phyloP scores from a whole-genome alignment of 2,113 vertebrate species.

The Cyanistes caeruleus region DNA sequence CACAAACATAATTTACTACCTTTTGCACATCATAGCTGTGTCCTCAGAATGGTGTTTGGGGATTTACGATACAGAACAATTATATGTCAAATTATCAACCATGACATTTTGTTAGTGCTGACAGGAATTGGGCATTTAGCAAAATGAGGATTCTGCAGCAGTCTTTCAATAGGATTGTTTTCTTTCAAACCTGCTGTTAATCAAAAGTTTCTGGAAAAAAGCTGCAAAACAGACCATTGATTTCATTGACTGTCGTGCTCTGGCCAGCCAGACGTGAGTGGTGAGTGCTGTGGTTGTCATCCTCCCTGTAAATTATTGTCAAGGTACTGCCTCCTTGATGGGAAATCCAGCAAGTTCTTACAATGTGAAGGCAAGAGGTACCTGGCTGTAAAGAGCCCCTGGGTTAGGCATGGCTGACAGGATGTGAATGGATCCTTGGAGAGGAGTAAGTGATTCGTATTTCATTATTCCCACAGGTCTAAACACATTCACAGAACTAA shows the following conservation, averaged over 20 bases:
- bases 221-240: background rate
- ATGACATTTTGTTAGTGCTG: background rate
- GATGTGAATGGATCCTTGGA: background rate
- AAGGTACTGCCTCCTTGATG: background rate
- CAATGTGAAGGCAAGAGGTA: background rate
- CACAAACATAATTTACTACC: constrained; percentile 4
- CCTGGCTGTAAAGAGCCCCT: background rate
- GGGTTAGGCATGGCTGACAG: background rate
- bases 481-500: rapidly evolving
- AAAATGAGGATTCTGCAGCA: background rate
- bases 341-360: background rate
- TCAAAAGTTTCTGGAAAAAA: background rate
- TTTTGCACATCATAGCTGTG: background rate
- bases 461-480: background rate
- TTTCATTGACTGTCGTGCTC: background rate
- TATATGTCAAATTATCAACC: background rate
- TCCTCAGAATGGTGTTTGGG: background rate
- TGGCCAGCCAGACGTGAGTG: background rate
- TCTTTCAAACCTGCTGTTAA: background rate
- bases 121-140: background rate
- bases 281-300: background rate
- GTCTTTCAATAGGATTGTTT: background rate
- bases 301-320: background rate
- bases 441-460: background rate
- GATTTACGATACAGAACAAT: background rate